phyloP scores from a whole-genome alignment of 2,113 vertebrate species.

The Emydura subglobosa region DNA sequence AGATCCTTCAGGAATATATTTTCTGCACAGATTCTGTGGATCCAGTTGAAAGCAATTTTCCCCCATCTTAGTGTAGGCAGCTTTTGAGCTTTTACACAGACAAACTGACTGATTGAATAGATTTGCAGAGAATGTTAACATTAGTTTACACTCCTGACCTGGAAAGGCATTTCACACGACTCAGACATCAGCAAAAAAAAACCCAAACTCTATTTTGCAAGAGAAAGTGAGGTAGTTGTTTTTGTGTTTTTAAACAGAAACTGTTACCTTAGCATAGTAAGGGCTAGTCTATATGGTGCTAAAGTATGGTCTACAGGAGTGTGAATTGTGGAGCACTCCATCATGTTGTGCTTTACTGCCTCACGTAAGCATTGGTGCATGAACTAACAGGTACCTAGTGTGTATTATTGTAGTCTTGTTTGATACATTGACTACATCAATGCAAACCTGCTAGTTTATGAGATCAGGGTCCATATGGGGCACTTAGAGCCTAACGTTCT shows the following conservation, averaged over 20 bases:
- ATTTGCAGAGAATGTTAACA: background rate
- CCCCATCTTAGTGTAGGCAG: background rate
- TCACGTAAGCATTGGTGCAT: background rate
- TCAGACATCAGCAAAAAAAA: background rate
- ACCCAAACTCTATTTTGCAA: background rate
- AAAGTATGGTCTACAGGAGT: background rate
- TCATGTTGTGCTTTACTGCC: background rate
- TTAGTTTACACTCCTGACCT: background rate
- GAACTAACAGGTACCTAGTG: background rate
- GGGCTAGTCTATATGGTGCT: background rate
- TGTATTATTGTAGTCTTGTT: background rate
- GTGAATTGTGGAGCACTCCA: background rate
- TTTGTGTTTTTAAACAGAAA: constrained; percentile 54
- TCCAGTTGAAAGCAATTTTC: background rate
- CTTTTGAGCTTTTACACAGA: background rate
- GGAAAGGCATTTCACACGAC: background rate
- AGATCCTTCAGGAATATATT: background rate
- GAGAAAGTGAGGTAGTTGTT: background rate
- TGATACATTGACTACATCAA: background rate
- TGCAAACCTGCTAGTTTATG: background rate
- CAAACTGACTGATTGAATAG: background rate
- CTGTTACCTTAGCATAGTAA: constrained; percentile 45
- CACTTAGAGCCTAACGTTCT: background rate
- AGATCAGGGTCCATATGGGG: background rate
- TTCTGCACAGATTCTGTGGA: background rate